Percentiles rank a stretch among this genome's conserved stretches.
These are phyloP conservation scores for Periphyllus acericola DNA, from an alignment of 2,888 invertebrate species.

Conservation along the genomic window DNA sequence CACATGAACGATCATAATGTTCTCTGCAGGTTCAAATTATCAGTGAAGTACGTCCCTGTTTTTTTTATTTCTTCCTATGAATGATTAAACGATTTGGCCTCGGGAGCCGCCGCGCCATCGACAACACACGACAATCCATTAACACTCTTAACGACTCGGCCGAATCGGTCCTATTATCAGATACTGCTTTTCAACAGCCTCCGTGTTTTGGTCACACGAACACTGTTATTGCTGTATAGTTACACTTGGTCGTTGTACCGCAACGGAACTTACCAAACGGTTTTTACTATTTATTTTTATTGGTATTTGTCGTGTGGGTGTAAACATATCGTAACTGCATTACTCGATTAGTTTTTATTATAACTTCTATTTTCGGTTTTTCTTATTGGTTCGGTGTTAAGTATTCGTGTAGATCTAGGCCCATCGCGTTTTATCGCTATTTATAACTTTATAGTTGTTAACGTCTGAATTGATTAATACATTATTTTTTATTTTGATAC, in stretches of 20 bases:
- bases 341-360: not conserved
- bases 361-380: not conserved
- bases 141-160: conserved; percentile 51
- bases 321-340: not conserved
- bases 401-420: not conserved
- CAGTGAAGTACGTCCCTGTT: not conserved
- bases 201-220: not conserved
- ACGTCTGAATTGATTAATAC: no score
- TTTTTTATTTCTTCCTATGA: not conserved
- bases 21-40: conserved; percentile 1
- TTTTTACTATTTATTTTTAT: not conserved
- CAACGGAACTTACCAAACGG: not conserved
- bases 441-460: no score
- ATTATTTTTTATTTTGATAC: no score
- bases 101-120: conserved; percentile 35
- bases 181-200: conserved; percentile 16
- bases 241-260: not conserved
- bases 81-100: conserved; percentile 60
- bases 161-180: conserved; percentile 22
- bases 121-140: conserved; percentile 46
- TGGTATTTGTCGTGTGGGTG: not conserved
- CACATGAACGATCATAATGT: not conserved
- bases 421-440: no score
- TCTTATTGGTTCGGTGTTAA: not conserved
- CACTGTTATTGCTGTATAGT: not conserved